Evolutionary conservation across 2,888 invertebrate species (phyloP), one percentile per base, ranked within the genome.

Genomic region (Myathropa florea): DNA sequence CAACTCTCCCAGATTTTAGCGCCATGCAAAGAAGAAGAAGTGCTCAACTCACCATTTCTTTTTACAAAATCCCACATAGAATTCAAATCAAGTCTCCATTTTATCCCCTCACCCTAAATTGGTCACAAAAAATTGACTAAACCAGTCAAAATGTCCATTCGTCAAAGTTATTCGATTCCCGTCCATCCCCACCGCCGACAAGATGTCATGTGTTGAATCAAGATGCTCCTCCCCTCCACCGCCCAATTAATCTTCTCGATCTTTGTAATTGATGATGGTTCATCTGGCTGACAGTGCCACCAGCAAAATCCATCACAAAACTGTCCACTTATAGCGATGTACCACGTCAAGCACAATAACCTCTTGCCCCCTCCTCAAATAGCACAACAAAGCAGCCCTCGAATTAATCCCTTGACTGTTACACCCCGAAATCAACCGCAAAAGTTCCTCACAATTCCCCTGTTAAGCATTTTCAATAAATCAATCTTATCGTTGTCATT

Each of bases 401-500:
- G 18, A 46, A 33, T 33, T 33, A 33, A 33, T 33, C 33, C 33
- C 33, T 33, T 33, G 33, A 12, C 33, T 18, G 46, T 46, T 46
- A n/a, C 18, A 4, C 57, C 24, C 24, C 23, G 1, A 21, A 10
- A 3, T 53, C 2, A 21, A 55, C 68, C 33, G 14, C 36, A 57
- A 73, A 64, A 73, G 36, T 21, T 33, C 33, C 57, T 64, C 18
- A 18, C 36, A 73, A 64, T 33, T 57, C 18, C 36, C 57, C 64
- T 64, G 63, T 30, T 33, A 57, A 57, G 36, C 10, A 53, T 55
- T 64, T 26, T 12, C 64, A 39, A 78, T 78, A 71, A 78, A 78
- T 71, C 78, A 78, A 78, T 78, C 64, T 57, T 78, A 46, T 64
- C 63, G 59, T 78, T 78, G 71, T 55, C 78, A 64, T 78, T 28